A percentile compares a stretch with the other conserved stretches of the same genome.
Evolutionary conservation across 2,113 vertebrate genomes (phyloP).

Genomic region (Puma concolor): DNA sequence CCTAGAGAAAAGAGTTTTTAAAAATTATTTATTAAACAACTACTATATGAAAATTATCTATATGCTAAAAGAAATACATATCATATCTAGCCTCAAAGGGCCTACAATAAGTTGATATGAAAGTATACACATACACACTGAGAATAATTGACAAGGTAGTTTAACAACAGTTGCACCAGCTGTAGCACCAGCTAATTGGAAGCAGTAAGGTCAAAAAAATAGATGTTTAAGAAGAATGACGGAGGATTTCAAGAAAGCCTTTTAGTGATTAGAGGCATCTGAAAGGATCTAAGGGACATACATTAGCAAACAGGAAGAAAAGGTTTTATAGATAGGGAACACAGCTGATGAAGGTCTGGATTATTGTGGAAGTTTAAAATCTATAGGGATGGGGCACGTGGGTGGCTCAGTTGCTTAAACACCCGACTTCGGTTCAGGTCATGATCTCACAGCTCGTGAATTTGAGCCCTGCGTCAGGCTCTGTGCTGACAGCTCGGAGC

Average conservation of each 20-base stretch:
- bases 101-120: not conserved
- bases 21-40: slow-evolving; percentile 54
- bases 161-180: not conserved
- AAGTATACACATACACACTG: not conserved
- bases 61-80: not conserved
- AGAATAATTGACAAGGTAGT: slow-evolving; percentile 19
- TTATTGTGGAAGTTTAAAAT: not conserved
- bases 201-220: not conserved
- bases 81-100: not conserved
- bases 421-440: too few relatives aligned
- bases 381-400: not conserved
- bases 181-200: slow-evolving; percentile 42
- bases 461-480: too few relatives aligned
- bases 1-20: not conserved
- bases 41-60: not conserved
- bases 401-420: too few relatives aligned
- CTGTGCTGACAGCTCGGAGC: too few relatives aligned
- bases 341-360: not conserved
- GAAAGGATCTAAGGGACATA: not conserved
- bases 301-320: not conserved
- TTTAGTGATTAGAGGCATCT: not conserved
- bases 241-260: not conserved
- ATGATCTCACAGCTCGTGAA: too few relatives aligned
- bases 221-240: not conserved
- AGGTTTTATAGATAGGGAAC: not conserved